These are phyloP conservation scores for Euura lappo DNA, from an alignment of 1,140 invertebrate species.

Conservation along the genomic window DNA sequence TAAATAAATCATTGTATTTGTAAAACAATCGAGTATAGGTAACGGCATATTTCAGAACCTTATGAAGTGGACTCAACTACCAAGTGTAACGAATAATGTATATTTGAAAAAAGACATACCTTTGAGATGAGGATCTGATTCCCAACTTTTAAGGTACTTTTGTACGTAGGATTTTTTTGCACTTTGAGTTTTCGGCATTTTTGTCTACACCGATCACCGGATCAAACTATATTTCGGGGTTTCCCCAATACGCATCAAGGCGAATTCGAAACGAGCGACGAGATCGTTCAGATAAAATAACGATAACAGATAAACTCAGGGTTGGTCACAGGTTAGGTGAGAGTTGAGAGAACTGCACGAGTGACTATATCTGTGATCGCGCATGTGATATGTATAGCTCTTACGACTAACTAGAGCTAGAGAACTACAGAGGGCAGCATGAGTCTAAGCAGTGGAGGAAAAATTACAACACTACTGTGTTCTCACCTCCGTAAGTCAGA, in stretches of 20 bases:
- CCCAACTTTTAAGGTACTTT: constrained; percentile 19
- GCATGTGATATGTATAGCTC: neutral
- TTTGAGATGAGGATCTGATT: constrained; percentile 16
- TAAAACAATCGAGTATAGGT: neutral
- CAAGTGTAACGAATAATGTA: neutral
- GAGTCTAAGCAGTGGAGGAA: neutral
- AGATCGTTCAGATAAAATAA: neutral
- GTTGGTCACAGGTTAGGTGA: neutral
- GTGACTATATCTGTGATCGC: neutral
- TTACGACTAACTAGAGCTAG: constrained; percentile 2
- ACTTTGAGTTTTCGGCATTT: constrained; percentile 14
- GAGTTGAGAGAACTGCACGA: neutral
- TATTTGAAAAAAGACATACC: constrained; percentile 14
- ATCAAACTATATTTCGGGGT: neutral
- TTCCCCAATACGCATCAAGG: neutral
- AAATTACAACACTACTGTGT: neutral
- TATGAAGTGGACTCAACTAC: neutral
- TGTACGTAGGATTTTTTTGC: constrained; percentile 14
- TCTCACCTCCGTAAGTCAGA: neutral
- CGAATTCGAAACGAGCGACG: neutral
- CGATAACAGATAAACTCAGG: neutral
- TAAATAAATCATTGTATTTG: constrained; percentile 3
- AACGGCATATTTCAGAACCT: neutral
- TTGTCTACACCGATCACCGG: neutral
- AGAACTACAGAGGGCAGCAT: neutral